phyloP scores from a whole-genome alignment of 2,113 vertebrate genomes.

The Podilymbus podiceps region DNA sequence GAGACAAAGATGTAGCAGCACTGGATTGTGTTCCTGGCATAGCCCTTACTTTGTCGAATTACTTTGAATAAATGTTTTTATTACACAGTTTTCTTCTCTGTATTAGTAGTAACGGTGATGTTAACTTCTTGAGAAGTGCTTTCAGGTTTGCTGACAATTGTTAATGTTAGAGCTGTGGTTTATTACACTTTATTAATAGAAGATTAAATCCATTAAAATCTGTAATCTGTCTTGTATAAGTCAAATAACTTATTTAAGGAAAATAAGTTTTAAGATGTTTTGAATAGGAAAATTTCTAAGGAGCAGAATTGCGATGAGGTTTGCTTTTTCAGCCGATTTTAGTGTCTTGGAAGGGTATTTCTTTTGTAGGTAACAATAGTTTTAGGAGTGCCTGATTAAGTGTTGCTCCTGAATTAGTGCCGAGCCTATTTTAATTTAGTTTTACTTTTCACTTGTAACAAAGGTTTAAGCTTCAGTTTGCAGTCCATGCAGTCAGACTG shows the following conservation, averaged over 20 bases:
- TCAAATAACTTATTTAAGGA: not conserved
- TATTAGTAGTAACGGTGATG: not conserved
- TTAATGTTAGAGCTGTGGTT: not conserved
- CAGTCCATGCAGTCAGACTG: rapidly evolving
- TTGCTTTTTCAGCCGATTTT: not conserved
- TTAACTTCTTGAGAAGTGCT: not conserved
- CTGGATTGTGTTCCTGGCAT: not conserved
- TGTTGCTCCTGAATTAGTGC: not conserved
- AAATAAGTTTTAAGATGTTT: not conserved
- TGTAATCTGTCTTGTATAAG: not conserved
- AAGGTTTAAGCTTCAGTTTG: not conserved
- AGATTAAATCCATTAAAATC: not conserved
- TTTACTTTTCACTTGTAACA: not conserved
- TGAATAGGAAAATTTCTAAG: not conserved
- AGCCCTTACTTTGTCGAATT: not conserved
- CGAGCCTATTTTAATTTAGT: not conserved
- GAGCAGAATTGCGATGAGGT: not conserved
- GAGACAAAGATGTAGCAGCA: not conserved
- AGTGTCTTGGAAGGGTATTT: not conserved
- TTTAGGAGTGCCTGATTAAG: not conserved
- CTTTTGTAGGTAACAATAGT: not conserved
- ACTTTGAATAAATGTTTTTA: not conserved
- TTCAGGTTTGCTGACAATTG: not conserved
- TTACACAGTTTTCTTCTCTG: not conserved
- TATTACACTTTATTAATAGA: not conserved